phyloP scores from a whole-genome alignment of 1,140 invertebrate species.

The Dysdera silvatica region DNA sequence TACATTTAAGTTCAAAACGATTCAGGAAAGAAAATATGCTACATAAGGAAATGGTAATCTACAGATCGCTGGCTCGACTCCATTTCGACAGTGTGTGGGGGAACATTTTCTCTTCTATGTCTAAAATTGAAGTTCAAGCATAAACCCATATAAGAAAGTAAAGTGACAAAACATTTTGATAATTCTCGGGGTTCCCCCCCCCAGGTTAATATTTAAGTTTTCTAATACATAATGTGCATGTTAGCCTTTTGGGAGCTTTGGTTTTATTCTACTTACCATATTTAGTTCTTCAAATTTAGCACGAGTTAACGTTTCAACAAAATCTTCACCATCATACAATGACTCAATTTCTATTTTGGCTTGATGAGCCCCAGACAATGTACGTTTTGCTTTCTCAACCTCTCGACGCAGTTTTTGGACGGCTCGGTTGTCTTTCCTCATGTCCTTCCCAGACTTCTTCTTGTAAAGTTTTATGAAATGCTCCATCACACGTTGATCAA shows the following conservation, averaged over 20 bases:
- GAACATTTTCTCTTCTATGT: too few species aligned
- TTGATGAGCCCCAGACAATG: constrained; percentile 89
- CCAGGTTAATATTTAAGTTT: too few species aligned
- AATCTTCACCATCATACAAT: constrained; percentile 97
- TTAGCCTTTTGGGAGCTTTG: too few species aligned
- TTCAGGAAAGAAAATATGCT: too few species aligned
- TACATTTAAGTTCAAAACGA: background rate
- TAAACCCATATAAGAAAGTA: too few species aligned
- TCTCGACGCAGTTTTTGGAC: constrained; percentile 94
- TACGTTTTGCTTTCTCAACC: constrained; percentile 96
- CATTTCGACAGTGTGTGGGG: too few species aligned
- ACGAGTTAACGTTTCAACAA: constrained; percentile 94
- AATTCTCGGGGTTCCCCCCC: too few species aligned
- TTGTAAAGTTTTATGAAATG: constrained; percentile 98
- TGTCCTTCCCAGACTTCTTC: constrained; percentile 98
- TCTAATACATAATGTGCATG: too few species aligned
- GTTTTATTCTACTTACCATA: constrained; percentile 66
- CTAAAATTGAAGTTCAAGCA: too few species aligned
- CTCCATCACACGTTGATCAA: constrained; percentile 97
- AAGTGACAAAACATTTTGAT: too few species aligned
- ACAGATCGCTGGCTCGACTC: too few species aligned
- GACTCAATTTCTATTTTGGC: constrained; percentile 98
- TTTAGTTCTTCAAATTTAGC: constrained; percentile 99
- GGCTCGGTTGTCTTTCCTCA: constrained; percentile 86
- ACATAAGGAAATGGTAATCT: too few species aligned